Percentiles rank a stretch among this genome's conserved stretches.
phyloP scores from a whole-genome alignment of 2,888 invertebrate species.

The Tineola bisselliella region DNA sequence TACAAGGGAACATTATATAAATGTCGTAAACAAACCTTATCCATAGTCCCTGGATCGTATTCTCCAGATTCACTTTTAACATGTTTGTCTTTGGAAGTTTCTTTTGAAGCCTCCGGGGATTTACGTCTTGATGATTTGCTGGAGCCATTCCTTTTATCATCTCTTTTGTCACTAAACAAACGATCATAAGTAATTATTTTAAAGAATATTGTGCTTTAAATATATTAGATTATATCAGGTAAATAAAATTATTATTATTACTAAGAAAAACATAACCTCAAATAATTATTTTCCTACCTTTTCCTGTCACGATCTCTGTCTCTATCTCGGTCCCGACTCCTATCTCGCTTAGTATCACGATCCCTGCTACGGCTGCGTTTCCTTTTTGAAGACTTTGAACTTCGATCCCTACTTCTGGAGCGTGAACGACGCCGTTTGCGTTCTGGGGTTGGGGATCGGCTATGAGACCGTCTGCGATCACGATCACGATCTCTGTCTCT shows the following conservation, averaged over 20 bases:
- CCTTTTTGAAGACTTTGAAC: constrained; percentile 68
- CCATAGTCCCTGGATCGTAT: constrained; percentile 78
- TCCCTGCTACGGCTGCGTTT: constrained; percentile 75
- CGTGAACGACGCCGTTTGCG: constrained; percentile 66
- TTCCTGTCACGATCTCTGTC: constrained; percentile 48
- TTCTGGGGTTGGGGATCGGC: constrained; percentile 68
- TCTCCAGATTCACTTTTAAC: constrained; percentile 69
- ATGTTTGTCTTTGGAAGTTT: constrained; percentile 65
- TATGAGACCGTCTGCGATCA: constrained; percentile 68
- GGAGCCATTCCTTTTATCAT: constrained; percentile 72
- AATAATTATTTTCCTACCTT: constrained; percentile 34
- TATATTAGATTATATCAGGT: constrained; percentile 7
- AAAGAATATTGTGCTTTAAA: neutral
- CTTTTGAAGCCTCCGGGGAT: constrained; percentile 48
- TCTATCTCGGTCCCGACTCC: constrained; percentile 51
- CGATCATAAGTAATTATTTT: neutral
- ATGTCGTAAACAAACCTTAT: constrained; percentile 67
- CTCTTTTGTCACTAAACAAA: constrained; percentile 62
- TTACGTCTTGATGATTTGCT: constrained; percentile 68
- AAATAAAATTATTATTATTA: neutral
- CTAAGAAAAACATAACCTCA: neutral
- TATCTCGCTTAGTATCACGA: constrained; percentile 66
- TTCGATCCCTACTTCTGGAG: constrained; percentile 68
- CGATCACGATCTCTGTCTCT: constrained; percentile 35
- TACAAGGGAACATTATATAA: neutral